Evolutionary conservation across 2,797 vertebrate species (phyloP), one percentile per base, ranked within the genome.

Genomic region (Artibeus lituratus): DNA sequence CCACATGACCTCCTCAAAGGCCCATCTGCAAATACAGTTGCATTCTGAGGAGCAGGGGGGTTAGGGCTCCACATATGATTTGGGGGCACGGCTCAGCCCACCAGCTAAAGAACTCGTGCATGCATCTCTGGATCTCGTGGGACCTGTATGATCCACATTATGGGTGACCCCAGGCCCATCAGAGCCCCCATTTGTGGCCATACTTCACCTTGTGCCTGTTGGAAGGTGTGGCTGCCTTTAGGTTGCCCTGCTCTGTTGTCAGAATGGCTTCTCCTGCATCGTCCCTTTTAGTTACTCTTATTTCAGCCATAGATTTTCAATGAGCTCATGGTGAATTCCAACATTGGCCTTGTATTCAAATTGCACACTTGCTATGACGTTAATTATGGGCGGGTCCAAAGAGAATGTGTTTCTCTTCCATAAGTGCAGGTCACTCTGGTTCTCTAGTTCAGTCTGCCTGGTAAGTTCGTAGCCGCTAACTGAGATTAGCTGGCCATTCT

Each of bases 131-230:
- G 24, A 10, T 19, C 47, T 10, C 19, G 7, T 0, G 21, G 72
- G 44, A 2, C n/a, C 77, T 7, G 0, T 2, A 0, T 0, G n/a
- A 11, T 10, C 51, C 35, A 0, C 10, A 0, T 22, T 6, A 2
- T 0, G 0, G 6, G 29, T 7, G 67, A 3, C 19, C 8, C 0
- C 4, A 2, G 3, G 57, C 24, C 22, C 11, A 24, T 24, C 49
- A 14, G 44, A 67, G 55, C 37, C 42, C 12, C 42, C 5, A 0
- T 12, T 3, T 51, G 5, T 2, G 24, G n/a, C 29, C 18, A 0
- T 19, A 0, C 15, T 26, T 2, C 10, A 29, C n/a, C 8, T 1
- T 0, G 9, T 1, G 37, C 19, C 5, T 3, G 19, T 10, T 2
- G 15, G n/a, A 3, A 53, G 57, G 32, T 2, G 0, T 1, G 26